phyloP scores from a whole-genome alignment of 1,140 invertebrate genomes.

The Platyura marginata region DNA sequence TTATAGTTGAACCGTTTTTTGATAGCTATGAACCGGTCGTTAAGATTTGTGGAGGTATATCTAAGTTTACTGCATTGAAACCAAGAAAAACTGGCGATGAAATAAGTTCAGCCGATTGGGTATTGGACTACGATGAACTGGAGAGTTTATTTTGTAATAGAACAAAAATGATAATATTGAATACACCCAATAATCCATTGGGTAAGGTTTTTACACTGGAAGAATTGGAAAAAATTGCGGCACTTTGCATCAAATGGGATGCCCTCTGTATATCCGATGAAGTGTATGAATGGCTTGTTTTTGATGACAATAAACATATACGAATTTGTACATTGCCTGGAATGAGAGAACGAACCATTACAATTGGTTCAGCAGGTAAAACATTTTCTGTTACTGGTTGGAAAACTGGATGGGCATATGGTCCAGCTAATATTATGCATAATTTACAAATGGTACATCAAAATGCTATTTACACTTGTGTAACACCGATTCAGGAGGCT shows the following conservation, averaged over 20 bases:
- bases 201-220: slow-evolving; percentile 70
- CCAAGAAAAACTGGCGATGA: slow-evolving; percentile 36
- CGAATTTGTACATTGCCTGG: slow-evolving; percentile 82
- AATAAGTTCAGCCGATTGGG: slow-evolving; percentile 68
- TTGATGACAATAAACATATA: slow-evolving; percentile 68
- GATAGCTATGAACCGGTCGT: slow-evolving; percentile 97
- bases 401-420: slow-evolving; percentile 96
- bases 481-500: slow-evolving; percentile 83
- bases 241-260: slow-evolving; percentile 84
- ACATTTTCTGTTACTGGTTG: slow-evolving; percentile 95
- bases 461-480: slow-evolving; percentile 81
- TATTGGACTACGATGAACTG: slow-evolving; percentile 68
- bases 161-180: slow-evolving; percentile 91
- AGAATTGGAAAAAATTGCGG: slow-evolving; percentile 62
- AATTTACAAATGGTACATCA: slow-evolving; percentile 83
- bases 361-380: slow-evolving; percentile 94
- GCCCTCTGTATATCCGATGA: slow-evolving; percentile 87
- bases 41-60: slow-evolving; percentile 62
- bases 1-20: slow-evolving; percentile 96
- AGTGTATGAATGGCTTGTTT: slow-evolving; percentile 97
- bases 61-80: slow-evolving; percentile 74
- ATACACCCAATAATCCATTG: slow-evolving; percentile 91
- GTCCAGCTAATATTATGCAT: slow-evolving; percentile 55
- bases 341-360: slow-evolving; percentile 97
- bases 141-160: slow-evolving; percentile 65